These are phyloP conservation scores for Microvelia longipes DNA, from an alignment of 1,140 invertebrate species.

Conservation along the genomic window DNA sequence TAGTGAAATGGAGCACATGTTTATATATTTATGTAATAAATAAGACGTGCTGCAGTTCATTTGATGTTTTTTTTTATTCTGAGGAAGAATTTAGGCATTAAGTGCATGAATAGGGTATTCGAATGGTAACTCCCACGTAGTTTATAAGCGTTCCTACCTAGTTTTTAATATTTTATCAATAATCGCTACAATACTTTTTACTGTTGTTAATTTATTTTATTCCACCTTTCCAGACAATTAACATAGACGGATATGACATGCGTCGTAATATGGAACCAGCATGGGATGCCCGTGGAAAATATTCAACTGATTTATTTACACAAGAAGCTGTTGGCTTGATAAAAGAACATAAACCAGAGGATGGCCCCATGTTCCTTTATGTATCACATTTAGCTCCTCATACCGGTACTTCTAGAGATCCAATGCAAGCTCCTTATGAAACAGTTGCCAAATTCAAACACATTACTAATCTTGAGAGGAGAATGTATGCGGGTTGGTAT, in stretches of 20 bases:
- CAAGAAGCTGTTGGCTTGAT: slow-evolving; percentile 54
- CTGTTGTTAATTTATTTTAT: not conserved
- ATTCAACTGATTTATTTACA: slow-evolving; percentile 64
- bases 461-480: slow-evolving; percentile 52
- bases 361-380: slow-evolving; percentile 58
- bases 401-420: slow-evolving; percentile 45
- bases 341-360: slow-evolving; percentile 37
- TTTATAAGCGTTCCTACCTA: no score
- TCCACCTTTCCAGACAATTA: slow-evolving; percentile 7
- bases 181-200: no score
- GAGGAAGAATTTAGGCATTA: no score
- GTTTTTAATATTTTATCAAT: no score
- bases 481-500: slow-evolving; percentile 56
- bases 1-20: no score
- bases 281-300: slow-evolving; percentile 41
- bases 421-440: slow-evolving; percentile 60
- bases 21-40: no score
- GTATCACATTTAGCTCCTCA: slow-evolving; percentile 66
- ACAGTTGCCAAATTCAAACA: slow-evolving; percentile 54
- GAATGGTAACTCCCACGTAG: no score
- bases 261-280: slow-evolving; percentile 43
- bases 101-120: no score
- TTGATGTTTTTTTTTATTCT: no score
- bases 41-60: no score
- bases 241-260: slow-evolving; percentile 45